Conservation (phyloP, 2,797 vertebrate species). For the Sebastes hopkinsi region DNA sequence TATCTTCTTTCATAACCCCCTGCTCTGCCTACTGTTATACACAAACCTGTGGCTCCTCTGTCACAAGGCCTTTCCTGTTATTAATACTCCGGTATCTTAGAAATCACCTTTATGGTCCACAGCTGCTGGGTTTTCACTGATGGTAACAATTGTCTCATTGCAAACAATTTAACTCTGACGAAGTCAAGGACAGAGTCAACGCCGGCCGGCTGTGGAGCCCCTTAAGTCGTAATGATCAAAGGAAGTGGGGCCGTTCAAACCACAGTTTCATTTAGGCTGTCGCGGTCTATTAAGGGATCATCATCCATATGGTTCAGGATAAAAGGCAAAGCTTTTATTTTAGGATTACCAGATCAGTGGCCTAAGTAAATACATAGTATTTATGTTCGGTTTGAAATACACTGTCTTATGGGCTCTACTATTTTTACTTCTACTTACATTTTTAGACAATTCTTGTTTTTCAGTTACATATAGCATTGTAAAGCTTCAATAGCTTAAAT, state of each 20-base stretch:
- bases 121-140: constrained; percentile 54
- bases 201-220: constrained; percentile 39
- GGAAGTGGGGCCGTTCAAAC: constrained; percentile 31
- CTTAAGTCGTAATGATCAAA: constrained; percentile 68
- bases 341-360: constrained; percentile 18
- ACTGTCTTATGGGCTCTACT: neutral
- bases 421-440: neutral
- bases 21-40: constrained; percentile 28
- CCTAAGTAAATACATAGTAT: neutral
- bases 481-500: neutral
- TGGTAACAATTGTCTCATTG: constrained; percentile 65
- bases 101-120: constrained; percentile 49
- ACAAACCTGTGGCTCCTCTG: constrained; percentile 21
- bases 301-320: constrained; percentile 51
- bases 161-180: constrained; percentile 66
- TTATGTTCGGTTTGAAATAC: constrained; percentile 4
- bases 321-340: constrained; percentile 39
- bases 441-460: neutral
- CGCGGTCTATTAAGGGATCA: constrained; percentile 48
- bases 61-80: constrained; percentile 40
- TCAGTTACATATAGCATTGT: neutral
- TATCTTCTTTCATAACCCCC: constrained; percentile 16
- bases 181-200: constrained; percentile 65
- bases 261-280: constrained; percentile 64
- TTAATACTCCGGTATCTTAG: constrained; percentile 42